Evolutionary conservation across 2,113 vertebrate genomes (phyloP), one percentile per base, ranked within the genome.

Genomic region (Myotis lucifugus): DNA sequence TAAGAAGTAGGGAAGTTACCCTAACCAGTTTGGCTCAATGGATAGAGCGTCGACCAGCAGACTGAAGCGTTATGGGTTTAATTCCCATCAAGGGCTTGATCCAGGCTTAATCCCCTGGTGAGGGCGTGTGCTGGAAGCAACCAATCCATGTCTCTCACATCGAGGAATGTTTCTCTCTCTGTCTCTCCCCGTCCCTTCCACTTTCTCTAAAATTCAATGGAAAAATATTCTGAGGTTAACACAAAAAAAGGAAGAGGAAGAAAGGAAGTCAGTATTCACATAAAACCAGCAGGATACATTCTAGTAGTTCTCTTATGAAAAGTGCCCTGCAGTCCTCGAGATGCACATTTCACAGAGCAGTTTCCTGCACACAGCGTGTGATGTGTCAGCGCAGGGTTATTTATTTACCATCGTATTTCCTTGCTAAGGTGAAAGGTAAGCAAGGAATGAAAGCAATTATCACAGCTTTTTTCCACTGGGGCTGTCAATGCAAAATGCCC

Each of bases 361-460:
- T 82, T 79, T 85, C 78, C 77, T 21, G 15, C 18, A 23, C 15
- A n/a, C 86, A 82, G 27, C 78, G 37, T 42, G 21, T 66, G 77
- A 72, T 85, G 21, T 88, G 85, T 93, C 94, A 94, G 88, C 3
- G 0, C 29, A 0, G 2, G 59, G 34, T 83, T 95, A 85, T 94
- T 95, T 96, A 96, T 96, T 95, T 93, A 84, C 56, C 93, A 19
- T 81, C 2, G 1, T 56, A 77, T 92, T 95, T 96, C 85, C 76
- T 95, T 95, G 83, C 88, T 96, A 93, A 95, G 90, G 92, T 93
- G 95, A 95, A 96, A 97, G 90, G 91, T 95, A 97, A 97, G 86
- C 69, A 93, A 95, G 34, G 64, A 90, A 92, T 92, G 70, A 93
- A 95, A 96, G 96, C 91, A 97, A 94, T 96, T 96, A 96, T 89